Conservation (phyloP, 2,888 invertebrate genomes). For the Papilio gigon region DNA sequence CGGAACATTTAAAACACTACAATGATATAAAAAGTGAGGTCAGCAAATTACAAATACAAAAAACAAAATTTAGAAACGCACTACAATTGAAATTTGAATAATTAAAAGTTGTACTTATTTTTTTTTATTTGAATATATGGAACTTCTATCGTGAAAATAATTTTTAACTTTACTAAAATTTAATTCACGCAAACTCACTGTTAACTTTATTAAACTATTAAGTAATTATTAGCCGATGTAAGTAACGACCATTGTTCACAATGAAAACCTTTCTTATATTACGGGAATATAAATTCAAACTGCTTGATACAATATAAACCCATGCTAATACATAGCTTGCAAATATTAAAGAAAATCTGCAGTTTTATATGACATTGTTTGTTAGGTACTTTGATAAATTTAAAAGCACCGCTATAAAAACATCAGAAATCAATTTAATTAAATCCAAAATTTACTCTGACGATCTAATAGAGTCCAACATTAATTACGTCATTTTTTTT, state of each 20-base stretch:
- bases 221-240: not conserved
- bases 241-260: not conserved
- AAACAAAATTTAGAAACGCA: not conserved
- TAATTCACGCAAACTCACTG: conserved; percentile 34
- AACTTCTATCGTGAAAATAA: not conserved
- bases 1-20: conserved; percentile 36
- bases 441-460: no score
- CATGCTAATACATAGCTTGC: no score
- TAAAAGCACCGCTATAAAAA: no score
- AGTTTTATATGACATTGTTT: no score
- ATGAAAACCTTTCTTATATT: not conserved
- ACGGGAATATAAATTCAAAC: not conserved
- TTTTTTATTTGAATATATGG: not conserved
- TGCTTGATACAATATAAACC: no score
- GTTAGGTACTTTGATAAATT: no score
- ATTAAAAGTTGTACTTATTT: conserved; percentile 21
- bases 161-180: not conserved
- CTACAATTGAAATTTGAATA: not conserved
- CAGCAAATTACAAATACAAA: conserved; percentile 17
- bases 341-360: no score
- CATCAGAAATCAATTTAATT: no score
- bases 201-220: not conserved
- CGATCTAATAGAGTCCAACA: no score
- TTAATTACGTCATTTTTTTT: no score
- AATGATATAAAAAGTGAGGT: conserved; percentile 46